A percentile compares a stretch with the other conserved stretches of the same genome.
Evolutionary conservation across 2,888 invertebrate genomes (phyloP).

Genomic region (Pseudococcus jackbeardsleyi): DNA sequence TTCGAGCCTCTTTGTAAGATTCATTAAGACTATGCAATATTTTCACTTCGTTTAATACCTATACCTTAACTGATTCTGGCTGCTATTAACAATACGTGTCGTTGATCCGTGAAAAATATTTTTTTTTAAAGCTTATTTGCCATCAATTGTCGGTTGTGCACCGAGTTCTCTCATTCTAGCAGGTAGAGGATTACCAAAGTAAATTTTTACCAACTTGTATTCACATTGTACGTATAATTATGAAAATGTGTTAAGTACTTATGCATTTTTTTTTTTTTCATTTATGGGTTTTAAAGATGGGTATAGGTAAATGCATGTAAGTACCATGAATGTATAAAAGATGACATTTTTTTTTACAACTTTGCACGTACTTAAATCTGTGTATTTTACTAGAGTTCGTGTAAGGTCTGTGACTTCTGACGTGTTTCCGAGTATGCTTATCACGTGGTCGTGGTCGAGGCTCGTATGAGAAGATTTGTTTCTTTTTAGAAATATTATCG

Average conservation of each 20-base stretch:
- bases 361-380: background rate
- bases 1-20: slow-evolving; percentile 3
- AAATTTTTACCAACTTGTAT: background rate
- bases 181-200: background rate
- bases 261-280: background rate
- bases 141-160: slow-evolving; percentile 40
- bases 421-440: slow-evolving; percentile 1
- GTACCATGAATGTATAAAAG: background rate
- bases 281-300: background rate
- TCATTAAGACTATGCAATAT: slow-evolving; percentile 21
- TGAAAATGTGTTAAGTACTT: slow-evolving; percentile 11
- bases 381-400: background rate
- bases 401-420: slow-evolving; percentile 40
- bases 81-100: slow-evolving; percentile 15
- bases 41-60: slow-evolving; percentile 4
- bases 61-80: background rate
- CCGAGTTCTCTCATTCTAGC: background rate
- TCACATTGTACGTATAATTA: slow-evolving; percentile 46
- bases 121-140: slow-evolving; percentile 14
- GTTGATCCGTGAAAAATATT: slow-evolving; percentile 47
- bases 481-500: background rate
- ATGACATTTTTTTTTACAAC: background rate
- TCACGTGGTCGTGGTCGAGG: background rate
- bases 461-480: background rate
- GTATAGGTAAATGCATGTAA: no score